A percentile compares a stretch with the other conserved stretches of the same genome.
phyloP scores from a whole-genome alignment of 2,113 vertebrate genomes.

The Esox niger region DNA sequence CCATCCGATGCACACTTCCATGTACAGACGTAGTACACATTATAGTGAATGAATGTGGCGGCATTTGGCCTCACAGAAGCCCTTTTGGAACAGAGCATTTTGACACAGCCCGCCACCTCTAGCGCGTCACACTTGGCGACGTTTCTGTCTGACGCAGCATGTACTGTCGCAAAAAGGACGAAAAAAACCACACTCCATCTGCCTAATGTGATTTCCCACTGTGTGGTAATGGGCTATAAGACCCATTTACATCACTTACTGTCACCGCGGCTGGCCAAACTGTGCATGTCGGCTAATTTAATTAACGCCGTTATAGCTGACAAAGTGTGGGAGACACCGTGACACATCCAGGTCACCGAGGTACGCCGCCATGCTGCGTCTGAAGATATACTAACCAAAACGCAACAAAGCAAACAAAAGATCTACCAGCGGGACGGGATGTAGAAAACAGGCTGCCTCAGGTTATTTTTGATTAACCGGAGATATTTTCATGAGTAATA shows the following conservation, averaged over 20 bases:
- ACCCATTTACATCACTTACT: not conserved
- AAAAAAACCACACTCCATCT: not conserved
- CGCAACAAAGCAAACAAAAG: conserved; percentile 8
- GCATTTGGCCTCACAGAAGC: not conserved
- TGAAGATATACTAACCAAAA: not conserved
- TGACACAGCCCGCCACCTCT: not conserved
- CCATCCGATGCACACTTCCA: too few relatives aligned
- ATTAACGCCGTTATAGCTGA: not conserved
- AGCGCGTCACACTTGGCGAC: conserved; percentile 1
- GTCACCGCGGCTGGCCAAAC: conserved; percentile 6
- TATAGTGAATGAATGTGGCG: too few relatives aligned
- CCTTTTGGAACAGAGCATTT: conserved; percentile 2
- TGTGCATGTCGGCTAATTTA: conserved; percentile 1
- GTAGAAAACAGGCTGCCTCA: conserved; percentile 13
- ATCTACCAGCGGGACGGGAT: too few relatives aligned
- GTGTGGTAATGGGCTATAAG: not conserved
- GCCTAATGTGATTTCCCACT: not conserved
- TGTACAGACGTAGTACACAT: too few relatives aligned
- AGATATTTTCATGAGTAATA: conserved; percentile 3
- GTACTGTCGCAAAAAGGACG: too few relatives aligned
- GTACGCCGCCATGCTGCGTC: too few relatives aligned
- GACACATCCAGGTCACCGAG: too few relatives aligned
- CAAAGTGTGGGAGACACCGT: conserved; percentile 11
- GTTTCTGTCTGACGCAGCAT: not conserved
- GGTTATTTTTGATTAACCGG: conserved; percentile 18